phyloP scores from a whole-genome alignment of 92 coral and sea anemone genomes.

The Heliopora coerulea region DNA sequence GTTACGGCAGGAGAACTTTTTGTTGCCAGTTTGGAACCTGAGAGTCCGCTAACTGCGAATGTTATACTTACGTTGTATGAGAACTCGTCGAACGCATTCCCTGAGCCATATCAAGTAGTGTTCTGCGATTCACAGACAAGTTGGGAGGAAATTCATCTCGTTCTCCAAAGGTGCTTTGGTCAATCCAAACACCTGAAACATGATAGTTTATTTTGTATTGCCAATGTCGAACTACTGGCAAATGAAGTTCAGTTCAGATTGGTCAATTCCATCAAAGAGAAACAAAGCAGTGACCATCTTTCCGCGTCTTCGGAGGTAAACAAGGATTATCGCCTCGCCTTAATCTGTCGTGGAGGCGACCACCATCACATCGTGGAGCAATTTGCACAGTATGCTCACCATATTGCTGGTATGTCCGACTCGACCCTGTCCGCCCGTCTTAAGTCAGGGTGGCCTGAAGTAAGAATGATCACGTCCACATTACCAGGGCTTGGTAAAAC shows the following conservation, averaged over 20 bases:
- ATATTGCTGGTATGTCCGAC: slow-evolving; percentile 75
- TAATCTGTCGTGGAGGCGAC: slow-evolving; percentile 84
- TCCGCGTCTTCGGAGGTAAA: not conserved
- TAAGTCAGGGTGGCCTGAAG: slow-evolving; percentile 50
- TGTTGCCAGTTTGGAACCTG: slow-evolving; percentile 38
- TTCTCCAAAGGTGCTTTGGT: slow-evolving; percentile 46
- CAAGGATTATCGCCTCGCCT: slow-evolving; percentile 56
- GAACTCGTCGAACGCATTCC: slow-evolving; percentile 36
- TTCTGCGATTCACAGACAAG: slow-evolving; percentile 41
- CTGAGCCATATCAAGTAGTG: slow-evolving; percentile 45
- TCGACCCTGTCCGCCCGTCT: slow-evolving; percentile 35
- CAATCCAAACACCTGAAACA: not conserved
- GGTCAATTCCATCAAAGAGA: slow-evolving; percentile 28
- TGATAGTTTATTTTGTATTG: slow-evolving; percentile 41
- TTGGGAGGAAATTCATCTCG: slow-evolving; percentile 46
- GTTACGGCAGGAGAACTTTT: slow-evolving; percentile 25
- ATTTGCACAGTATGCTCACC: slow-evolving; percentile 66
- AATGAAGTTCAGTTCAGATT: slow-evolving; percentile 49
- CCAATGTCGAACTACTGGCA: slow-evolving; percentile 47
- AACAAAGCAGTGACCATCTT: not conserved
- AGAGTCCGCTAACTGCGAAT: slow-evolving; percentile 40
- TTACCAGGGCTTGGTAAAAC: slow-evolving; percentile 87
- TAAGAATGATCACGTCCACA: slow-evolving; percentile 65
- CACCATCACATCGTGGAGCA: slow-evolving; percentile 89
- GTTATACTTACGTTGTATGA: slow-evolving; percentile 37